A percentile compares a stretch with the other conserved stretches of the same genome.
Evolutionary conservation across 2,888 invertebrate genomes (phyloP).

Genomic region (Zele albiditarsus): DNA sequence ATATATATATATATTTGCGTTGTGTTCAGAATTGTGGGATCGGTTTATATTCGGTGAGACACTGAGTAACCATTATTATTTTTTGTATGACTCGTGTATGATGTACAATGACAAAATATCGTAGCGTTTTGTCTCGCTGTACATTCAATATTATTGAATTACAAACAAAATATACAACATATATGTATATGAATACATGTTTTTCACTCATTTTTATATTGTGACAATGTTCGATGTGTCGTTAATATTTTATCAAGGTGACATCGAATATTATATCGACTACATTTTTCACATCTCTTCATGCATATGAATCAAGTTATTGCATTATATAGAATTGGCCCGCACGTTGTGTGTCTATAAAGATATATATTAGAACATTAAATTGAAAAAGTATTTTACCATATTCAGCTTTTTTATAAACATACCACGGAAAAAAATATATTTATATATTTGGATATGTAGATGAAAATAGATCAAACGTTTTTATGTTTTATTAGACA

Average conservation of each 20-base stretch:
- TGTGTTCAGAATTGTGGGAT: too few species aligned
- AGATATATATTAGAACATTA: constrained; percentile 48
- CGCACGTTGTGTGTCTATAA: constrained; percentile 69
- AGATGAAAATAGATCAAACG: too few species aligned
- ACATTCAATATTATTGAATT: background rate
- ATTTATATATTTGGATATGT: too few species aligned
- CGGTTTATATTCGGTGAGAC: constrained; percentile 32
- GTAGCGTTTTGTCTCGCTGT: background rate
- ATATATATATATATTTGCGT: too few species aligned
- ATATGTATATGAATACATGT: constrained; percentile 10
- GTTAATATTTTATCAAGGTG: constrained; percentile 66
- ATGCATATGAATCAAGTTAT: constrained; percentile 38
- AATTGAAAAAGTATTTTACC: constrained; percentile 22
- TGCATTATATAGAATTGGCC: constrained; percentile 64
- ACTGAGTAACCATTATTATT: constrained; percentile 31
- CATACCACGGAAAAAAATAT: too few species aligned
- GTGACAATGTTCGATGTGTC: constrained; percentile 56
- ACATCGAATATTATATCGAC: constrained; percentile 51
- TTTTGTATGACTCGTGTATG: constrained; percentile 15
- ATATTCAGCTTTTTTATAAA: background rate
- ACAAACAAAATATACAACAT: background rate
- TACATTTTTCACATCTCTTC: background rate
- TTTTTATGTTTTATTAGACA: too few species aligned
- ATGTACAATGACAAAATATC: constrained; percentile 9
- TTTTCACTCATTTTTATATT: constrained; percentile 52